Conservation (phyloP, 2,797 vertebrate species). For the Sylvia borin region DNA sequence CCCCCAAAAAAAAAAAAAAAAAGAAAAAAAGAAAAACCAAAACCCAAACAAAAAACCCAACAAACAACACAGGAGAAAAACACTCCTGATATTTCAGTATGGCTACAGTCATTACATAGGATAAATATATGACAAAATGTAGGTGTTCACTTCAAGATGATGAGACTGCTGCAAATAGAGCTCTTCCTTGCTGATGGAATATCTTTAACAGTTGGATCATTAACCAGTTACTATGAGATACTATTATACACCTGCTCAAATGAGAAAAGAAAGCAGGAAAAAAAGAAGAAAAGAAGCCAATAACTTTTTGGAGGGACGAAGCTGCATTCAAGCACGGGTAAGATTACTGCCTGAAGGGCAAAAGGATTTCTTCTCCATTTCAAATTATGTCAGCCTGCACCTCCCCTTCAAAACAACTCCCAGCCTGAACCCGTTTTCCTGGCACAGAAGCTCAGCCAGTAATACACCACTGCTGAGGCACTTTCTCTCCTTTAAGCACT, state of each 20-base stretch:
- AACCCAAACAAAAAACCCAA: background rate
- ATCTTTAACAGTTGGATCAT: background rate
- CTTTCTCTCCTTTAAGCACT: background rate
- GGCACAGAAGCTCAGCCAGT: background rate
- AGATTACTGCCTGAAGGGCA: conserved; percentile 6
- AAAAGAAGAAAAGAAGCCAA: background rate
- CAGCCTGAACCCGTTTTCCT: background rate
- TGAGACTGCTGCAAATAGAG: background rate
- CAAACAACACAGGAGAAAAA: background rate
- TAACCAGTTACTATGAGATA: background rate
- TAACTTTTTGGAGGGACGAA: background rate
- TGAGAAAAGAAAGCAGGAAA: background rate
- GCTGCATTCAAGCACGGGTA: background rate
- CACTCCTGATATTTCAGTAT: background rate
- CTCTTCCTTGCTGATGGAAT: background rate
- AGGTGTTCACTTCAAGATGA: background rate
- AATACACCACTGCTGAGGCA: background rate
- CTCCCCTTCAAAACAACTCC: background rate
- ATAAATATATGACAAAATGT: background rate
- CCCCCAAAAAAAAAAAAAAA: too few relatives aligned
- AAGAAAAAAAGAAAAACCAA: too few relatives aligned
- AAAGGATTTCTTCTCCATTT: conserved; percentile 35
- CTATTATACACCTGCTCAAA: background rate
- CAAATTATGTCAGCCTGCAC: conserved; percentile 1
- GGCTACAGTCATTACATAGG: background rate